A percentile compares a stretch with the other conserved stretches of the same genome.
Evolutionary conservation across 2,113 vertebrate species (phyloP).

Genomic region (Mungos mungo): DNA sequence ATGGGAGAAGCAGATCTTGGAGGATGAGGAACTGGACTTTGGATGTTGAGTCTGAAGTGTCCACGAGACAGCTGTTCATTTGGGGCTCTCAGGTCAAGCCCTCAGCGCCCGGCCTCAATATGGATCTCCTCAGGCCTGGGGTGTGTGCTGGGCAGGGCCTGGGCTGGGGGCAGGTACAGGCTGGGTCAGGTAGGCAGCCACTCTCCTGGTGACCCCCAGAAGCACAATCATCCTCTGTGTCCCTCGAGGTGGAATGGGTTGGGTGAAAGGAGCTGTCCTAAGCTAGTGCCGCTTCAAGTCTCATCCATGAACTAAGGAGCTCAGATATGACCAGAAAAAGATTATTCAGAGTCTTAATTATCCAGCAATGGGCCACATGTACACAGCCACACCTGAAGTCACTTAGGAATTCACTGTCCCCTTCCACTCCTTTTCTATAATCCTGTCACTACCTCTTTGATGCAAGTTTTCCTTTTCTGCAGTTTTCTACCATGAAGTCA

Average conservation of each 20-base stretch:
- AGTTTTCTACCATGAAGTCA: neutral
- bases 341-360: neutral
- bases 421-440: neutral
- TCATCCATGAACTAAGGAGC: neutral
- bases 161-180: neutral
- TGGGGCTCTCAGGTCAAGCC: neutral
- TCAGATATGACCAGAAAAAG: neutral
- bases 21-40: neutral
- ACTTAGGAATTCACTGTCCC: neutral
- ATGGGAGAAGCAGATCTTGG: neutral
- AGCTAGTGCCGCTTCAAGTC: rapidly evolving
- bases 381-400: neutral
- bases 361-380: neutral
- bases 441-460: neutral
- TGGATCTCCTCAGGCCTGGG: neutral
- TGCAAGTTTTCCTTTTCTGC: neutral
- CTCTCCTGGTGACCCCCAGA: too few species aligned
- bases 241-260: rapidly evolving
- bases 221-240: neutral
- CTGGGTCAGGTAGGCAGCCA: neutral
- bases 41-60: neutral
- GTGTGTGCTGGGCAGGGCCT: neutral
- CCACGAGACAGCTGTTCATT: neutral
- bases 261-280: too few species aligned
- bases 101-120: neutral